These are phyloP conservation scores for Gambusia affinis DNA, from an alignment of 2,113 vertebrate genomes.

Conservation along the genomic window DNA sequence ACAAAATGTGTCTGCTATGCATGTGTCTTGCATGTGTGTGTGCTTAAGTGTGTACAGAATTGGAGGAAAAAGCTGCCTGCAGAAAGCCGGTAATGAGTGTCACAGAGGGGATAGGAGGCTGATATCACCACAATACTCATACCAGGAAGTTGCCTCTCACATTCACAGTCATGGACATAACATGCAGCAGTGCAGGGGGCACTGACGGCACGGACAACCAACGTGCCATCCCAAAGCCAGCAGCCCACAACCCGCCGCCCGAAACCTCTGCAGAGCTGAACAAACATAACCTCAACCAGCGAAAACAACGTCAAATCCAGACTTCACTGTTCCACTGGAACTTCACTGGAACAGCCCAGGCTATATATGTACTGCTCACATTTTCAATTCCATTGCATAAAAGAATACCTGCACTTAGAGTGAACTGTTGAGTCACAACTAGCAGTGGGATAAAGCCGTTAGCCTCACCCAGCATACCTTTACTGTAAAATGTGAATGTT, in stretches of 20 bases:
- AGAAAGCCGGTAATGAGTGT: background rate
- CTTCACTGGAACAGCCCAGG: background rate
- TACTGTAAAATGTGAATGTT: background rate
- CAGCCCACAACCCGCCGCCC: background rate
- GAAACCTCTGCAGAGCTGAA: no score
- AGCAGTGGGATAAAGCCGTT: background rate
- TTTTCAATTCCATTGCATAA: background rate
- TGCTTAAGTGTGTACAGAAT: background rate
- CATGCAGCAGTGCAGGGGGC: background rate
- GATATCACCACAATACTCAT: background rate
- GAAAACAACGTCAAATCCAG: no score
- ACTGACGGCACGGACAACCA: background rate
- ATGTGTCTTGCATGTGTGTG: background rate
- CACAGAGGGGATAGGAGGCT: no score
- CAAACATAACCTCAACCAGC: no score
- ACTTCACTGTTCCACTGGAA: no score
- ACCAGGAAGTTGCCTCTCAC: background rate
- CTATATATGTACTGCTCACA: background rate
- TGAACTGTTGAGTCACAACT: background rate
- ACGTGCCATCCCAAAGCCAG: background rate
- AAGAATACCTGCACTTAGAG: background rate
- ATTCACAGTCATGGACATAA: background rate
- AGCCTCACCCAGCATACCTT: background rate
- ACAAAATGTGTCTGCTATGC: background rate
- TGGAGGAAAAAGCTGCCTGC: background rate